phyloP scores from a whole-genome alignment of 1,140 invertebrate species.

The Plutomurus gul region DNA sequence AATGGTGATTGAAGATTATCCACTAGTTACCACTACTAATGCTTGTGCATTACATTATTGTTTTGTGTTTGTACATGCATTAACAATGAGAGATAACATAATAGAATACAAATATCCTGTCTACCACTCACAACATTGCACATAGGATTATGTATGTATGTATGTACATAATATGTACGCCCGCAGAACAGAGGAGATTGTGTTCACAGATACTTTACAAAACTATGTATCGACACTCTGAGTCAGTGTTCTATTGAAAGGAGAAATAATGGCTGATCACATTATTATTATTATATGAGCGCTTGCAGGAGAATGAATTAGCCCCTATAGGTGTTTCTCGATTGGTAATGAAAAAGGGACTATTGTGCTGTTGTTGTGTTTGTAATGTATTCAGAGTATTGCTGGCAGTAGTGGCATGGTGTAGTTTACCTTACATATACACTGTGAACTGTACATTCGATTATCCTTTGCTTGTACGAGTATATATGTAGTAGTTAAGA shows the following conservation, averaged over 20 bases:
- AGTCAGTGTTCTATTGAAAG: too few relatives aligned
- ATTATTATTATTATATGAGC: too few relatives aligned
- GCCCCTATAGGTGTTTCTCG: not conserved
- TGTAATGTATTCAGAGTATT: too few relatives aligned
- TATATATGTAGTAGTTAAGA: not conserved
- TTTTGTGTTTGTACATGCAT: conserved; percentile 1
- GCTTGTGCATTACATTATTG: not conserved
- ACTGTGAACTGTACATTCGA: not conserved
- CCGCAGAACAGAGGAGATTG: too few relatives aligned
- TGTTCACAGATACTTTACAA: too few relatives aligned
- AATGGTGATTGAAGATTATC: conserved; percentile 19
- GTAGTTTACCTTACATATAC: not conserved
- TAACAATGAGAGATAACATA: conserved; percentile 1
- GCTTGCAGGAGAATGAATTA: too few relatives aligned
- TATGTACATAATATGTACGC: too few relatives aligned
- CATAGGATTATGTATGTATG: too few relatives aligned
- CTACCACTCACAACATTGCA: not conserved
- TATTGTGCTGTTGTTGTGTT: not conserved
- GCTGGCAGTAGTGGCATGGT: not conserved
- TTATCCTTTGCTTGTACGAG: not conserved
- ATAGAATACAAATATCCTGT: not conserved
- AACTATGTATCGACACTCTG: too few relatives aligned
- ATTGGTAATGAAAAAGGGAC: not conserved
- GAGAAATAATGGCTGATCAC: too few relatives aligned
- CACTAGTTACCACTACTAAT: too few relatives aligned